Percentiles rank a stretch among this genome's conserved stretches.
Conservation (phyloP, 2,888 invertebrate species). For the Agrilus biguttatus region DNA sequence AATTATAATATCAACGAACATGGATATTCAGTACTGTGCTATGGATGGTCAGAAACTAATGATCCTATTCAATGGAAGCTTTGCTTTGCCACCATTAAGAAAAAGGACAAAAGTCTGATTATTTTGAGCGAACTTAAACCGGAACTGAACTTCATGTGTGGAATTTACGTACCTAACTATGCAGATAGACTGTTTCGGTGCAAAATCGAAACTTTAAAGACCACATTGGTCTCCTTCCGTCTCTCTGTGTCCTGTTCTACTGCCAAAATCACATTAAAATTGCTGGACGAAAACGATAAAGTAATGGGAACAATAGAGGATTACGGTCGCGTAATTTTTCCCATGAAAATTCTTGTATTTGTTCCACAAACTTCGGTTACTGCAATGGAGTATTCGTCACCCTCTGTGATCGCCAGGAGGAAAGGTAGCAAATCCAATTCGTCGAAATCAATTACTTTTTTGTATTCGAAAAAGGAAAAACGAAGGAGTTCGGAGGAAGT, state of each 20-base stretch:
- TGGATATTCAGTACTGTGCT: constrained; percentile 25
- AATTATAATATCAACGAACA: constrained; percentile 16
- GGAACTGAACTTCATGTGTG: constrained; percentile 1
- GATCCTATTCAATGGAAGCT: constrained; percentile 17
- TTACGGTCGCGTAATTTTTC: constrained; percentile 10
- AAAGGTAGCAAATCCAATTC: not conserved
- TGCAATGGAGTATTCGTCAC: too few species aligned
- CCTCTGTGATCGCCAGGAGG: not conserved
- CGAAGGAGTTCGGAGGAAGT: not conserved
- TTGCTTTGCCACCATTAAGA: constrained; percentile 12
- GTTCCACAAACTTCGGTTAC: too few species aligned
- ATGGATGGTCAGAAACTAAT: constrained; percentile 18
- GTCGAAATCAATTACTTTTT: too few species aligned
- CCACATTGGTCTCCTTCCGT: constrained; percentile 11
- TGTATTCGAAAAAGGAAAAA: not conserved
- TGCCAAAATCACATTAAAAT: constrained; percentile 11
- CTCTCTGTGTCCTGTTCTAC: constrained; percentile 9
- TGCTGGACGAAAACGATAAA: constrained; percentile 8
- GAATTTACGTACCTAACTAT: constrained; percentile 13
- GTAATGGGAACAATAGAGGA: constrained; percentile 11
- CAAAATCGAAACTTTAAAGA: constrained; percentile 10
- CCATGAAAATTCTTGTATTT: not conserved
- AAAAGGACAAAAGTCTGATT: constrained; percentile 3
- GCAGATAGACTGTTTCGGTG: constrained; percentile 12
- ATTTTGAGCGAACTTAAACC: constrained; percentile 7